Conservation (phyloP, 2,888 invertebrate species). For the Nasonovia ribisnigri region DNA sequence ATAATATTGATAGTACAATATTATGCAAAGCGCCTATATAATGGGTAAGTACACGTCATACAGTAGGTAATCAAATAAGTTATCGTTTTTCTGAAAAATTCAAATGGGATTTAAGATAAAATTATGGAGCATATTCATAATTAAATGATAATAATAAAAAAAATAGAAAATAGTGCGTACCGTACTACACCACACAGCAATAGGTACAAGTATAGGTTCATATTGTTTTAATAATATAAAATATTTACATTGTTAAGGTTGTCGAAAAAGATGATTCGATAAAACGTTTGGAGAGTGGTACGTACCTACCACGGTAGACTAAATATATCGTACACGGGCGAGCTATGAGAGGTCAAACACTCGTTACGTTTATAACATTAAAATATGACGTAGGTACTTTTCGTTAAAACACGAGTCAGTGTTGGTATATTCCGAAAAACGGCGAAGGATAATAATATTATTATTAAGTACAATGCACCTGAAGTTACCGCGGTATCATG, state of each 20-base stretch:
- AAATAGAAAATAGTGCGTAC: background rate
- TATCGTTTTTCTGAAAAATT: background rate
- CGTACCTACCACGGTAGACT: background rate
- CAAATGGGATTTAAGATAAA: background rate
- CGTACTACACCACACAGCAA: no score
- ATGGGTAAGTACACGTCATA: background rate
- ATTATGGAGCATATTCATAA: background rate
- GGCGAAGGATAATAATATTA: background rate
- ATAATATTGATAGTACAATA: background rate
- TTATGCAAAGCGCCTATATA: background rate
- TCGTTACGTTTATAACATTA: background rate
- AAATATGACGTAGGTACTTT: background rate
- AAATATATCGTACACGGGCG: background rate
- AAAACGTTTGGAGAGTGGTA: background rate
- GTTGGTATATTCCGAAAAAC: background rate
- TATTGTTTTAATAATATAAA: background rate
- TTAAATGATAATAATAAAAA: background rate
- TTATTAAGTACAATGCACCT: background rate
- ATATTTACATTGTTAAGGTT: background rate
- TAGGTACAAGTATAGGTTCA: background rate
- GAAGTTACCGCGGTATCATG: background rate
- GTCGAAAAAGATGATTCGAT: background rate
- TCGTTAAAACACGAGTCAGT: background rate
- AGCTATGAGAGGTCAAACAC: background rate
- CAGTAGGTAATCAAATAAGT: background rate